Evolutionary conservation across 2,113 vertebrate species (phyloP), one percentile per base, ranked within the genome.

Genomic region (Eclectus roratus): DNA sequence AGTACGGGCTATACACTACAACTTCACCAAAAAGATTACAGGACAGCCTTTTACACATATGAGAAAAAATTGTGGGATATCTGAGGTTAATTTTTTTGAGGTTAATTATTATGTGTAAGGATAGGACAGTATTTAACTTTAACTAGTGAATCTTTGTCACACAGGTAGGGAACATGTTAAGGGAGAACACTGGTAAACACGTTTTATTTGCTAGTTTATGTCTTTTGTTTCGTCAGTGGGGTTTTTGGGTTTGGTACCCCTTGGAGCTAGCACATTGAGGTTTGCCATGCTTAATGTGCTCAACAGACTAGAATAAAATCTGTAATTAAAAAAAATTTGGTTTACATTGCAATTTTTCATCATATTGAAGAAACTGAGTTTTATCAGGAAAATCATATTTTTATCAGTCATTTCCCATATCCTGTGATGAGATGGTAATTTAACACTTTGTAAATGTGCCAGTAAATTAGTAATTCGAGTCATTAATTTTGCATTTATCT

Each of bases 401-500:
- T 95, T 77, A 68, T 88, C 41, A 14, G 6, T 74, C 2, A 2
- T 73, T 88, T 92, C 49, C 53, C 24, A 2, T 89, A 74, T 53
- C 29, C 61, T 89, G 25, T 80, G 50, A 65, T 52, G 68, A 95
- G 58, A 68, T 31, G 50, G 47, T 91, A 89, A 96, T 85, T 96
- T 94, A 81, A 15, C 28, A 25, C 35, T 91, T 83, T 64, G 39
- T 77, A 86, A 86, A 94, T 88, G 71, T 95, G 33, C 88, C 89
- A 82, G 92, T 95, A 93, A 85, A 94, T 91, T 70, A 90, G 46
- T 94, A 87, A 71, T 85, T 89, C 11, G 31, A 85, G 39, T 94
- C 6, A 88, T 90, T 94, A 88, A 85, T 91, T 96, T 83, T 91
- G 16, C 46, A 64, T 93, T 96, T 91, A 80, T 91, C 80, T 89